Percentiles rank a stretch among this genome's conserved stretches.
These are phyloP conservation scores for Geopemphigus sp. DNA, from an alignment of 1,140 invertebrate species.

Conservation along the genomic window DNA sequence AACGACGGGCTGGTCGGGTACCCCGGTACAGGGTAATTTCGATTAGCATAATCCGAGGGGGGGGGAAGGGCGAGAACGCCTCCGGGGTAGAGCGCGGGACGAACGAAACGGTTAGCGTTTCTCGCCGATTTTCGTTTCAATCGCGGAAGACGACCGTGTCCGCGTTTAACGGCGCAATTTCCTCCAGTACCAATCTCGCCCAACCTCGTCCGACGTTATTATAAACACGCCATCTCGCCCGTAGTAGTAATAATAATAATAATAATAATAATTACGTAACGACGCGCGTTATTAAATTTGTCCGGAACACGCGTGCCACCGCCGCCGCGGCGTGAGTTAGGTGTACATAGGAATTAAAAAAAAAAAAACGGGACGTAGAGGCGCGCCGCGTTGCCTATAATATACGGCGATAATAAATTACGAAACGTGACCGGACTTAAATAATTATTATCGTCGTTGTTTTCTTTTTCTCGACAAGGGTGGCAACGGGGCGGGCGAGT, in stretches of 20 bases:
- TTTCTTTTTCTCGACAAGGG: conserved; percentile 18
- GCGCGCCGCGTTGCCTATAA: too few species aligned
- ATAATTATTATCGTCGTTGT: conserved; percentile 25
- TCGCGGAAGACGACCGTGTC: not conserved
- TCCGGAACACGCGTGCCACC: conserved; percentile 43
- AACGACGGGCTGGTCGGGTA: not conserved
- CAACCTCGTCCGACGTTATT: too few species aligned
- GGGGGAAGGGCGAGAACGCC: conserved; percentile 2
- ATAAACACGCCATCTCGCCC: too few species aligned
- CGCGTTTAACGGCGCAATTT: too few species aligned
- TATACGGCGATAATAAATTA: conserved; percentile 9
- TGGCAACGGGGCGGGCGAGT: too few species aligned
- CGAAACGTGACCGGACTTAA: conserved; percentile 44
- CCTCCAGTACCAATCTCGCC: too few species aligned
- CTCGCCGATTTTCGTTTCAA: not conserved
- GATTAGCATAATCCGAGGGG: conserved; percentile 34
- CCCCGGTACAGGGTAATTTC: too few species aligned
- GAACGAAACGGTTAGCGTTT: too few species aligned
- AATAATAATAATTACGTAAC: not conserved
- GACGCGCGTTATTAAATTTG: conserved; percentile 27
- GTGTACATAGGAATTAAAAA: too few species aligned
- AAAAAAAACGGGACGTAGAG: not conserved
- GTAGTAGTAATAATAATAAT: too few species aligned
- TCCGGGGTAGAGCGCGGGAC: too few species aligned
- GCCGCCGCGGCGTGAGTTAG: too few species aligned